These are phyloP conservation scores for Babylonia areolata DNA, from an alignment of 1,140 invertebrate species.

Conservation along the genomic window DNA sequence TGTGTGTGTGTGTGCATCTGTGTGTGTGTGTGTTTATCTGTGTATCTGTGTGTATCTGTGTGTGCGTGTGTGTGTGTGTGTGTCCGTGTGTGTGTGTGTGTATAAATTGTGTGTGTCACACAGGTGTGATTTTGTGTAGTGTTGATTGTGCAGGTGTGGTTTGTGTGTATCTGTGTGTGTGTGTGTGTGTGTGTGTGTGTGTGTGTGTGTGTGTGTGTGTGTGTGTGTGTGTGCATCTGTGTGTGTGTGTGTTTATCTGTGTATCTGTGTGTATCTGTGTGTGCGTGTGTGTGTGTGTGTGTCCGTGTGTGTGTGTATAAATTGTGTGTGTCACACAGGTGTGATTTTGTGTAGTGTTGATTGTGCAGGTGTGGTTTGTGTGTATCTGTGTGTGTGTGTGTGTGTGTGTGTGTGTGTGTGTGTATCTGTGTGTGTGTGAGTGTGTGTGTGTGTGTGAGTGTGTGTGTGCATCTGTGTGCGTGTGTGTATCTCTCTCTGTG, in stretches of 20 bases:
- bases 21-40: too few relatives aligned
- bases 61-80: too few relatives aligned
- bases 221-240: background rate
- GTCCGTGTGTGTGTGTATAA: background rate
- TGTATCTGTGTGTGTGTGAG: background rate
- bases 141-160: too few relatives aligned
- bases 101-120: too few relatives aligned
- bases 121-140: too few relatives aligned
- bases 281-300: background rate
- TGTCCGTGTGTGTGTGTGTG: too few relatives aligned
- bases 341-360: background rate
- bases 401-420: background rate
- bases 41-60: too few relatives aligned
- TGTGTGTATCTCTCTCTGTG: too few relatives aligned
- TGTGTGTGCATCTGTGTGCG: too few relatives aligned
- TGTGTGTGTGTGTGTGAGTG: too few relatives aligned
- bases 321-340: background rate
- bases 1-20: too few relatives aligned
- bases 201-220: background rate
- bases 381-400: background rate
- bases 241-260: background rate
- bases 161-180: background rate
- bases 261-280: background rate
- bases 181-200: background rate
- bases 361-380: background rate